Evolutionary conservation across 2,797 vertebrate species (phyloP).

Genomic region (Anableps anableps): DNA sequence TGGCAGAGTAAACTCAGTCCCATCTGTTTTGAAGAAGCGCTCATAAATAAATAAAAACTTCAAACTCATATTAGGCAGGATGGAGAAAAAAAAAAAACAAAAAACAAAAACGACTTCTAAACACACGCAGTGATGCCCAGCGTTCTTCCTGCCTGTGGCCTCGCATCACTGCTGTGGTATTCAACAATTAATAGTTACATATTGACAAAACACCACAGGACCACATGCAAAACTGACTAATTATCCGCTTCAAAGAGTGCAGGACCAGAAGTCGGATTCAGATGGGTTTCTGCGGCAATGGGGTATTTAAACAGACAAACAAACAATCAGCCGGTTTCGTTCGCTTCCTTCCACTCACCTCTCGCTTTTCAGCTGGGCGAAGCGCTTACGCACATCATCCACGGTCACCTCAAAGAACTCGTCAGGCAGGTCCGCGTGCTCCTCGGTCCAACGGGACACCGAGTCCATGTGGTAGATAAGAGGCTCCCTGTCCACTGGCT

Average conservation of each 20-base stretch:
- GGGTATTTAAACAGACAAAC: conserved; percentile 31
- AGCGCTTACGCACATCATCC: conserved; percentile 92
- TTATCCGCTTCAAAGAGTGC: conserved; percentile 49
- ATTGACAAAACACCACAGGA: conserved; percentile 43
- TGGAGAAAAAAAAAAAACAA: conserved; percentile 9
- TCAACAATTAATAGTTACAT: conserved; percentile 65
- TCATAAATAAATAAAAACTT: conserved; percentile 65
- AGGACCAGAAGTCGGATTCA: conserved; percentile 49
- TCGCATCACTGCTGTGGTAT: conserved; percentile 63
- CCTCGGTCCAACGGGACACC: conserved; percentile 39
- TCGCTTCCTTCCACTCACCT: conserved; percentile 76
- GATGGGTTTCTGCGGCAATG: conserved; percentile 47
- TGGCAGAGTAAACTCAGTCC: conserved; percentile 46
- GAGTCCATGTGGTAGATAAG: conserved; percentile 90
- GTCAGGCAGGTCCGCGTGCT: conserved; percentile 84
- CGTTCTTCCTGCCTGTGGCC: conserved; percentile 43
- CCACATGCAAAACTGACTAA: conserved; percentile 47
- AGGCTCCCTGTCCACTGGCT: conserved; percentile 86
- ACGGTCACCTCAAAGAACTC: conserved; percentile 97
- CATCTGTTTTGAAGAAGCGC: conserved; percentile 64
- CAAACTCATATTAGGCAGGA: conserved; percentile 37
- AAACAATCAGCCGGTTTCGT: conserved; percentile 6
- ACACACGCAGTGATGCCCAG: conserved; percentile 45
- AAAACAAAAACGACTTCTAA: conserved; percentile 45
- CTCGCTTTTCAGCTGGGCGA: conserved; percentile 94